Percentiles rank a stretch among this genome's conserved stretches.
Evolutionary conservation across 2,113 vertebrate genomes (phyloP).

Genomic region (Mesembrinibis cayennensis): DNA sequence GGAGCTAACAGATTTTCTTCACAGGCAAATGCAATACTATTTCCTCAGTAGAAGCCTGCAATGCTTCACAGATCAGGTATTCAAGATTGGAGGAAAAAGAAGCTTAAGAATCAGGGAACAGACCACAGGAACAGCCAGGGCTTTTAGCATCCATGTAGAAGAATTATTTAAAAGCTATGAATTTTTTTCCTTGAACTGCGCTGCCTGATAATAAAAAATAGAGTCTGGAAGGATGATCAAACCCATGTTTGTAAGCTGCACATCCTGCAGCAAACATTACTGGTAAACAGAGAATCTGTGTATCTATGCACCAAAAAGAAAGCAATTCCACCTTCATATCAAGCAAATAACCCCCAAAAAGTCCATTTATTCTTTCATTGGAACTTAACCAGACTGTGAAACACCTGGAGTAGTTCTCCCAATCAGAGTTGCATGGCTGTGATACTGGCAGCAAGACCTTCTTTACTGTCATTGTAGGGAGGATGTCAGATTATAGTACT

Average conservation of each 20-base stretch:
- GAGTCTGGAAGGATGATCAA: not conserved
- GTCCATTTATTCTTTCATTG: not conserved
- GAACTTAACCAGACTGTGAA: not conserved
- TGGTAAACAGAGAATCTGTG: not conserved
- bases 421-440: not conserved
- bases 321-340: not conserved
- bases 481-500: not conserved
- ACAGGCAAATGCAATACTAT: not conserved
- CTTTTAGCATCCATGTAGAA: not conserved
- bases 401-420: not conserved
- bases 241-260: not conserved
- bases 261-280: not conserved
- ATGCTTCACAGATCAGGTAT: not conserved
- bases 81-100: not conserved
- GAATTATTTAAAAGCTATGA: not conserved
- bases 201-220: not conserved
- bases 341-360: not conserved
- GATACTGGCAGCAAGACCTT: not conserved
- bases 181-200: not conserved
- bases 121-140: not conserved
- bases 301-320: not conserved
- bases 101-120: not conserved
- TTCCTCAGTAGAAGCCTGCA: not conserved
- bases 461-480: not conserved
- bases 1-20: not conserved